Evolutionary conservation across 2,113 vertebrate genomes (phyloP), one percentile per base, ranked within the genome.

Genomic region (Heterotis niloticus): DNA sequence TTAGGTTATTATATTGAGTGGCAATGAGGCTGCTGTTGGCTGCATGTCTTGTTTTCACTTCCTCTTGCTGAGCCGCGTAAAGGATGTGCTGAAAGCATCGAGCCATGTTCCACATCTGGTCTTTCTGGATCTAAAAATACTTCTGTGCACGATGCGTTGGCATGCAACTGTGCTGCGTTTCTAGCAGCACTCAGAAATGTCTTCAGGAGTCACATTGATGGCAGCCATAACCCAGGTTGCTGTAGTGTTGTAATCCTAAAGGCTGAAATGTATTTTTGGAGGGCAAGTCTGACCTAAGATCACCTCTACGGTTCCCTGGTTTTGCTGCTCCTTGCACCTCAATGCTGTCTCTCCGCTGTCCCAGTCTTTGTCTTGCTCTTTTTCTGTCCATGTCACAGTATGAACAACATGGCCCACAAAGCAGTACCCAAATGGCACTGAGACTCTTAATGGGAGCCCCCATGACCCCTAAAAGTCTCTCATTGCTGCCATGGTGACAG

Each of bases 21-120:
- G 52, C 56, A n/a, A 56, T 54, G 57, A 11, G n/a, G n/a, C n/a
- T 57, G 11, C 10, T 26, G 71, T 73, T 73, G 29, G 56, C 52
- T 57, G 71, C 56, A 56, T 29, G 0, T 57, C 71, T 51, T 56
- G 71, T 74, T 74, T 44, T 74, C 71, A 74, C 12, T 56, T 74
- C 71, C 54, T 44, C 56, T 57, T 74, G 10, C n/a, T 11, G 71
- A 73, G 71, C 71, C 23, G 18, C n/a, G 17, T 16, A 28, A 56
- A 18, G n/a, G 56, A 44, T 23, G 51, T 56, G 51, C 23, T 26
- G 26, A 16, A 57, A 10, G 56, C 51, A 52, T 73, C 20, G 51
- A 17, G 23, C 23, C 70, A 16, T 24, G 44, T 16, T 26, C 18
- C 52, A 74, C n/a, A 28, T 52, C 23, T 23, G 26, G 24, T n/a